phyloP scores from a whole-genome alignment of 2,113 vertebrate species.

The Nanger granti region DNA sequence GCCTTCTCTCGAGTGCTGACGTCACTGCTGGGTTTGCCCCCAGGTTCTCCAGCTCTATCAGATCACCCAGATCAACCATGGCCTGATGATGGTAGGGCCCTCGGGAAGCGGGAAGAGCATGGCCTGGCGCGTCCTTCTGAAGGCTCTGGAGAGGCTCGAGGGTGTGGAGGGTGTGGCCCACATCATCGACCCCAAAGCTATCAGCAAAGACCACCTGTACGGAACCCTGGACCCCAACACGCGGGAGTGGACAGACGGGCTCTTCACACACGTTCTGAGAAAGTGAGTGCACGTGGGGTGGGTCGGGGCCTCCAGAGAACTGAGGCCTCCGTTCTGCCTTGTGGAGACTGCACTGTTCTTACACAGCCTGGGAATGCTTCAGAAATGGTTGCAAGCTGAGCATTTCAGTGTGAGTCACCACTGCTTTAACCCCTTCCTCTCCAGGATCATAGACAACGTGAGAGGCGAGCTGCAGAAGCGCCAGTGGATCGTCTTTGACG shows the following conservation, averaged over 20 bases:
- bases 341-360: fast-evolving
- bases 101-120: conserved; percentile 97
- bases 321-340: fast-evolving
- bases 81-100: conserved; percentile 99
- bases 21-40: neutral
- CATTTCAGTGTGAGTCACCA: fast-evolving
- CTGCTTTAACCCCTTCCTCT: neutral
- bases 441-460: conserved; percentile 97
- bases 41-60: conserved; percentile 98
- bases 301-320: fast-evolving
- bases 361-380: fast-evolving
- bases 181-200: conserved; percentile 99
- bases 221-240: conserved; percentile 99
- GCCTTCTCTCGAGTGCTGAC: neutral
- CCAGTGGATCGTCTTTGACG: conserved; percentile 99
- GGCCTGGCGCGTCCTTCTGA: conserved; percentile 98
- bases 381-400: fast-evolving
- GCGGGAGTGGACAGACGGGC: conserved; percentile 97
- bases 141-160: conserved; percentile 94
- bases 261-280: conserved; percentile 96
- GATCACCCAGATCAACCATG: conserved; percentile 99
- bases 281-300: conserved; percentile 82
- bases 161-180: conserved; percentile 96
- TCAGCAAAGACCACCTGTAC: conserved; percentile 98
- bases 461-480: conserved; percentile 97